These are phyloP conservation scores for Hirundichthys speculiger DNA, from an alignment of 2,113 vertebrate genomes.

Conservation along the genomic window DNA sequence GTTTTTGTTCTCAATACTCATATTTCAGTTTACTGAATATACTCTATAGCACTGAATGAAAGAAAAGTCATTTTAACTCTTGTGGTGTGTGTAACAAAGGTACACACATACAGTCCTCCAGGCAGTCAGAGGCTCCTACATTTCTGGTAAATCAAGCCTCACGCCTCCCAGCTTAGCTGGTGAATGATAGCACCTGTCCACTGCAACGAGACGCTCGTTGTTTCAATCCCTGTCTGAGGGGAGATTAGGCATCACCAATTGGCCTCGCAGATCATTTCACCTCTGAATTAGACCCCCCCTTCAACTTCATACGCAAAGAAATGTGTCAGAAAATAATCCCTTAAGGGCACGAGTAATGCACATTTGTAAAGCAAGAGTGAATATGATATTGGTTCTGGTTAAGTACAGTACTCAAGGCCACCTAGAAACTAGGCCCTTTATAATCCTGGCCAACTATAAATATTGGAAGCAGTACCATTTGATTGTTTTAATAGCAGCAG, in stretches of 20 bases:
- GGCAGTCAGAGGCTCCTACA: constrained; percentile 37
- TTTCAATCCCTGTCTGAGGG: constrained; percentile 74
- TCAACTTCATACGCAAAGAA: constrained; percentile 47
- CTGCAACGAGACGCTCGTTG: constrained; percentile 74
- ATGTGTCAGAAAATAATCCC: constrained; percentile 73
- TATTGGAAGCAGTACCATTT: constrained; percentile 76
- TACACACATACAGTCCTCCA: constrained; percentile 5
- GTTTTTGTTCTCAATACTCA: constrained; percentile 26
- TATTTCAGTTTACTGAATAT: constrained; percentile 37
- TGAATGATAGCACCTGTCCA: constrained; percentile 80
- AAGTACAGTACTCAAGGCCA: constrained; percentile 74
- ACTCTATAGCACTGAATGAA: constrained; percentile 23
- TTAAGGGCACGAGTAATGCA: constrained; percentile 73
- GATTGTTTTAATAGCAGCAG: constrained; percentile 86
- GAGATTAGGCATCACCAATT: constrained; percentile 75
- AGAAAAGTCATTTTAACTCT: constrained; percentile 45
- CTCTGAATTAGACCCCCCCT: constrained; percentile 63
- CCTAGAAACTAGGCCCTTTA: constrained; percentile 72
- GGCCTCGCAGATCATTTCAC: constrained; percentile 72
- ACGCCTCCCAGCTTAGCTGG: constrained; percentile 51
- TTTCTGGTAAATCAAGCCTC: constrained; percentile 65
- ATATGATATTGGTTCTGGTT: constrained; percentile 78
- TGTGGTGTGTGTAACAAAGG: constrained; percentile 34
- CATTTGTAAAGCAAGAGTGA: constrained; percentile 73
- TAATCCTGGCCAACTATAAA: constrained; percentile 81